Percentiles rank a stretch among this genome's conserved stretches.
Conservation (phyloP, 2,888 invertebrate genomes). For the Teleiodes luculella region DNA sequence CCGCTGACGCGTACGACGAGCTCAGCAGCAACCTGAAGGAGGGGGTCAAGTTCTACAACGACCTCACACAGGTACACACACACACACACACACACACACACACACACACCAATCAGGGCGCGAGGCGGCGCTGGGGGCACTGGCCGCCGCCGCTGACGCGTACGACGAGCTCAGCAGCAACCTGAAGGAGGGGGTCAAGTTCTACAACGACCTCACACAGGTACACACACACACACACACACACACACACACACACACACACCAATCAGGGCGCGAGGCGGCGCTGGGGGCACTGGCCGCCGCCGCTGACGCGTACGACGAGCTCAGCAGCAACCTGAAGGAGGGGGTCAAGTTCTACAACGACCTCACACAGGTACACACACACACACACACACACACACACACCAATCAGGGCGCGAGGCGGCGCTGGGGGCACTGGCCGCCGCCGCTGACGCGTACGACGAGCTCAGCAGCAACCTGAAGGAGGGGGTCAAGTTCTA, state of each 20-base stretch:
- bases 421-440: constrained; percentile 83
- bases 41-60: constrained; percentile 97
- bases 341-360: constrained; percentile 99
- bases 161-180: constrained; percentile 94
- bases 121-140: constrained; percentile 77
- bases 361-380: constrained; percentile 87
- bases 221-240: constrained; percentile 41
- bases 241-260: too few species aligned
- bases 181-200: constrained; percentile 97
- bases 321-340: constrained; percentile 92
- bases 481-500: constrained; percentile 98
- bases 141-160: constrained; percentile 95
- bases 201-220: constrained; percentile 95
- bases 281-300: constrained; percentile 85
- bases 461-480: constrained; percentile 93
- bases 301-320: constrained; percentile 95
- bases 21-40: constrained; percentile 94
- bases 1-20: constrained; percentile 95
- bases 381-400: too few species aligned
- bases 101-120: constrained; percentile 59
- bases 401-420: constrained; percentile 73
- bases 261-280: constrained; percentile 75
- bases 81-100: too few species aligned
- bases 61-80: constrained; percentile 85
- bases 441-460: constrained; percentile 94